These are phyloP conservation scores for Formica selysi DNA, from an alignment of 1,140 invertebrate genomes.

Conservation along the genomic window DNA sequence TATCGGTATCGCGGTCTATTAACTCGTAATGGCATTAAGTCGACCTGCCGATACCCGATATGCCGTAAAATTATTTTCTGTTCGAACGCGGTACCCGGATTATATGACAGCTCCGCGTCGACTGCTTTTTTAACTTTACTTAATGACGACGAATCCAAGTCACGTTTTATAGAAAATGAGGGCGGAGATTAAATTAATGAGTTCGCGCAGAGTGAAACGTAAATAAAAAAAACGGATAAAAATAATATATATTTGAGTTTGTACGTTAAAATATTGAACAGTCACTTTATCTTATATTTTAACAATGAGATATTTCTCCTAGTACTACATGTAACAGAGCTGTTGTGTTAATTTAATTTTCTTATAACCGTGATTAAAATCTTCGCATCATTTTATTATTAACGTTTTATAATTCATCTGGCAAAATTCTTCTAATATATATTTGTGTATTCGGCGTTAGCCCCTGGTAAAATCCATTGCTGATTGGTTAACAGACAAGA, in stretches of 20 bases:
- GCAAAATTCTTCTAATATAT: neutral
- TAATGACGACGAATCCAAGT: neutral
- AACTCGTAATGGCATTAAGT: slow-evolving; percentile 64
- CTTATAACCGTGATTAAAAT: neutral
- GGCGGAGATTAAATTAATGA: neutral
- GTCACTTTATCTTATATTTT: neutral
- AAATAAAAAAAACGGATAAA: neutral
- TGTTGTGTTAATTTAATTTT: neutral
- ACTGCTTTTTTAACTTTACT: slow-evolving; percentile 12
- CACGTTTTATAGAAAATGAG: neutral
- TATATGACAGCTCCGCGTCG: slow-evolving; percentile 17
- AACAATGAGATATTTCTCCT: neutral
- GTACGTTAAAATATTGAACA: neutral
- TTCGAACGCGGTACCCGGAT: slow-evolving; percentile 13
- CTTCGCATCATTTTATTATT: neutral
- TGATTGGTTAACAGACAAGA: slow-evolving; percentile 42
- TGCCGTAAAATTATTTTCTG: slow-evolving; percentile 59
- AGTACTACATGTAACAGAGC: neutral
- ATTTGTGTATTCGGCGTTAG: slow-evolving; percentile 7
- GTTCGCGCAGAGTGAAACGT: no score
- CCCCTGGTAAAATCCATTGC: neutral
- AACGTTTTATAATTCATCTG: neutral
- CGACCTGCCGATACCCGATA: slow-evolving; percentile 60
- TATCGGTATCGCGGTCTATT: slow-evolving; percentile 51
- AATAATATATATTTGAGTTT: neutral